Conservation (phyloP, 2,797 vertebrate species). For the Picus viridis region DNA sequence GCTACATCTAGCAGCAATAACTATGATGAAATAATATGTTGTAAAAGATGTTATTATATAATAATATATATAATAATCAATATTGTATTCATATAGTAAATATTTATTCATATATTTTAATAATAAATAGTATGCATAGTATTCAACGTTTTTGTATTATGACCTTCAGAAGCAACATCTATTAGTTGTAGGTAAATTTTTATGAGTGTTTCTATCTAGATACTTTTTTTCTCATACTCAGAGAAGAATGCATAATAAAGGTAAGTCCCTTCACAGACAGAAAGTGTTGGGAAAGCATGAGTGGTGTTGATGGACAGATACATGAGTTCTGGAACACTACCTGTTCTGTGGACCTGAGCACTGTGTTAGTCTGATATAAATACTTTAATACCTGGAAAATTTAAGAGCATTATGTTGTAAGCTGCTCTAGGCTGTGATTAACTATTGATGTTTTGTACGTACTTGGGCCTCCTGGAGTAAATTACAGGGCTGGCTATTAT, state of each 20-base stretch:
- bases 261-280: neutral
- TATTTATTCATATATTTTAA: no score
- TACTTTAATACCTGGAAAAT: neutral
- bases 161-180: neutral
- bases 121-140: neutral
- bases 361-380: neutral
- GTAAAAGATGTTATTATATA: no score
- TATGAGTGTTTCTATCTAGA: neutral
- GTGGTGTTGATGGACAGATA: neutral
- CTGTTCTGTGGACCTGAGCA: neutral
- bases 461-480: neutral
- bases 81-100: no score
- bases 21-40: neutral
- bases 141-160: neutral
- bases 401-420: neutral
- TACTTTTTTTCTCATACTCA: no score
- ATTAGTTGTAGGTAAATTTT: neutral
- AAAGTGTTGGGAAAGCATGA: neutral
- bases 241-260: no score
- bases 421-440: neutral
- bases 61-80: no score
- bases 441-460: neutral
- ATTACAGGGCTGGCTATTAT: neutral
- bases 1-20: neutral
- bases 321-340: neutral